Percentiles rank a stretch among this genome's conserved stretches.
phyloP scores from a whole-genome alignment of 35 echinoderm and acorn worm species.

The Lytechinus variegatus region DNA sequence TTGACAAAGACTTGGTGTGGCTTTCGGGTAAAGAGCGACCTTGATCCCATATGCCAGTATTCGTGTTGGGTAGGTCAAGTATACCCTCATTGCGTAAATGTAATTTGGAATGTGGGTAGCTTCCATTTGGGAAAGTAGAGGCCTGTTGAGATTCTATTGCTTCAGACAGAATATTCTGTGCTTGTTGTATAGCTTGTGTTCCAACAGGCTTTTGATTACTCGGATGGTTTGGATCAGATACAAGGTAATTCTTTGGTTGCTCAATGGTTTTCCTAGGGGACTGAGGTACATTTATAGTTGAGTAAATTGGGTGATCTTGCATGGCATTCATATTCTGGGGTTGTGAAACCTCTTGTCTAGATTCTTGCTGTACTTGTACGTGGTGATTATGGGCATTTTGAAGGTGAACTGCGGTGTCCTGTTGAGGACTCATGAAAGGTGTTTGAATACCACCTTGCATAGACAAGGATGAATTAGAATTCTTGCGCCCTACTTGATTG shows the following conservation, averaged over 20 bases:
- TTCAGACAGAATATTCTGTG: slow-evolving; percentile 19
- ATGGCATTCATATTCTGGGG: background rate
- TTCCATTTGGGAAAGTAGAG: slow-evolving; percentile 12
- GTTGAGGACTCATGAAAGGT: background rate
- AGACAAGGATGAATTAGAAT: background rate
- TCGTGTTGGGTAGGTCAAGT: background rate
- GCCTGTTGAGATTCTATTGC: slow-evolving; percentile 24
- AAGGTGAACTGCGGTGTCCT: background rate
- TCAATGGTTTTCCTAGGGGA: slow-evolving; percentile 1
- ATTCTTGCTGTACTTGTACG: slow-evolving; percentile 16
- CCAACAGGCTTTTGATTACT: slow-evolving; percentile 8
- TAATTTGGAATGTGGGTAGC: background rate
- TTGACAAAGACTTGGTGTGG: background rate
- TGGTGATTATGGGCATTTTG: slow-evolving; percentile 24
- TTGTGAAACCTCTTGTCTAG: background rate
- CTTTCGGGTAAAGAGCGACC: background rate
- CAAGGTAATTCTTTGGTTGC: slow-evolving; percentile 8
- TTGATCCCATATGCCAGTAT: background rate
- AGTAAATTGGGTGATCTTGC: background rate
- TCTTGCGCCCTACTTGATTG: background rate
- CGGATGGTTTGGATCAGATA: background rate
- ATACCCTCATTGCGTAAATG: background rate
- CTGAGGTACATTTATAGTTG: background rate
- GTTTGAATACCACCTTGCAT: background rate
- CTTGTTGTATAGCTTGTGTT: background rate